Evolutionary conservation across 2,113 vertebrate genomes (phyloP), one percentile per base, ranked within the genome.

Genomic region (Callospermophilus lateralis): DNA sequence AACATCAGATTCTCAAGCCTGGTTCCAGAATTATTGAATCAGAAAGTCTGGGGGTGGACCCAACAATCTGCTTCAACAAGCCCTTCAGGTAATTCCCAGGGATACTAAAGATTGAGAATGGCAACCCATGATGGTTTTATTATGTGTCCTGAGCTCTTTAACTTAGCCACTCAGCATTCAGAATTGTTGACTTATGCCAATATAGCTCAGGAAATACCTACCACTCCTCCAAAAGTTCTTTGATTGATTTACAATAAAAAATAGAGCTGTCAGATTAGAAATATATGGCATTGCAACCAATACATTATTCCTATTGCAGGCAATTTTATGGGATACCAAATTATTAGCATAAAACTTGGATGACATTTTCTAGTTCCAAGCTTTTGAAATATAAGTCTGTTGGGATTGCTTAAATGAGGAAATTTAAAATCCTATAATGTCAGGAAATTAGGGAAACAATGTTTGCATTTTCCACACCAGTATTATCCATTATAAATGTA

Each of bases 251-350:
- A 53, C 2, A 26, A 42, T 73, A 48, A 58, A 93, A 92, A 78
- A 42, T 70, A 77, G 68, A 86, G 72, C 34, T 81, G 22, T 63
- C 16, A 85, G 32, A 77, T 32, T 42, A 89, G 72, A 96, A 92
- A 72, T 63, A 48, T 12, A n/a, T 24, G 45, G 65, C 10, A 67
- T 58, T 48, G 11, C 93, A 78, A 83, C 20, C 16, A 84, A 85
- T 45, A 58, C 48, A 37, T 91, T 78, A 24, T 81, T 32, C 65
- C 37, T 85, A 1, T 28, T 73, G 26, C 68, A 24, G 89, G 34
- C 39, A 92, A 70, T 89, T 94, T 92, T 72, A 70, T 20, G 42
- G 51, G 79, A 74, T 73, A 84, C 19, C n/a, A 79, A n/a, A 84
- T 94, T 61, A 79, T 63, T 17, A 34, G 58, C 55, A 45, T 86